Evolutionary conservation across 1,140 invertebrate species (phyloP).

Genomic region (Condylostylus longicornis): DNA sequence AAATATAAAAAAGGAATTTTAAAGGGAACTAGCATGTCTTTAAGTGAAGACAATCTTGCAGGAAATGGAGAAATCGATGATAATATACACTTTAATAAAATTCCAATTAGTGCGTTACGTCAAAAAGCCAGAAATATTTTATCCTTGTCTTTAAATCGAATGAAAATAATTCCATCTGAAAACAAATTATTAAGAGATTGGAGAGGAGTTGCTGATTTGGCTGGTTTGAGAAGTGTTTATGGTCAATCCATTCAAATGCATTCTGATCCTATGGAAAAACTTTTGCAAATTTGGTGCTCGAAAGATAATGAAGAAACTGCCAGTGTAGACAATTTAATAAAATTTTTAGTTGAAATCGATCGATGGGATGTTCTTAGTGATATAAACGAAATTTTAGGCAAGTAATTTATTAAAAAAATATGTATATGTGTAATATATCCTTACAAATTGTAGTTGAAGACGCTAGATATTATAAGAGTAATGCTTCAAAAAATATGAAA

Average conservation of each 20-base stretch:
- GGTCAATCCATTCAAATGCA: constrained; percentile 30
- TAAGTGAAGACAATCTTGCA: too few species aligned
- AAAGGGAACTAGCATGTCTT: too few species aligned
- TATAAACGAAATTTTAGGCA: constrained; percentile 39
- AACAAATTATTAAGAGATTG: constrained; percentile 47
- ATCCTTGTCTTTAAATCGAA: constrained; percentile 41
- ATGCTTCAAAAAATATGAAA: too few species aligned
- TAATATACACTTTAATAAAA: constrained; percentile 27
- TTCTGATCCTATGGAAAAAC: constrained; percentile 37
- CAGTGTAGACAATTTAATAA: constrained; percentile 36
- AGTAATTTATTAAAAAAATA: constrained; percentile 24
- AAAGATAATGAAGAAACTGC: constrained; percentile 22
- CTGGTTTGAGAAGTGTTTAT: constrained; percentile 27
- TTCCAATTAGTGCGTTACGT: constrained; percentile 33
- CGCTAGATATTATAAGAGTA: constrained; percentile 11
- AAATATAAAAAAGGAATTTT: too few species aligned
- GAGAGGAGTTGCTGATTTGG: constrained; percentile 45
- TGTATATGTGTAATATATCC: constrained; percentile 12
- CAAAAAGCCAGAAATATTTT: constrained; percentile 33
- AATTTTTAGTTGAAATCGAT: constrained; percentile 41
- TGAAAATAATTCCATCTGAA: constrained; percentile 40
- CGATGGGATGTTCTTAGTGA: constrained; percentile 52
- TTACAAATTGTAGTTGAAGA: constrained; percentile 17
- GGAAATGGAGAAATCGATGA: too few species aligned
- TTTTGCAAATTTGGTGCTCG: constrained; percentile 37